A percentile compares a stretch with the other conserved stretches of the same genome.
These are phyloP conservation scores for Clusia tigrina DNA, from an alignment of 2,888 invertebrate species.

Conservation along the genomic window DNA sequence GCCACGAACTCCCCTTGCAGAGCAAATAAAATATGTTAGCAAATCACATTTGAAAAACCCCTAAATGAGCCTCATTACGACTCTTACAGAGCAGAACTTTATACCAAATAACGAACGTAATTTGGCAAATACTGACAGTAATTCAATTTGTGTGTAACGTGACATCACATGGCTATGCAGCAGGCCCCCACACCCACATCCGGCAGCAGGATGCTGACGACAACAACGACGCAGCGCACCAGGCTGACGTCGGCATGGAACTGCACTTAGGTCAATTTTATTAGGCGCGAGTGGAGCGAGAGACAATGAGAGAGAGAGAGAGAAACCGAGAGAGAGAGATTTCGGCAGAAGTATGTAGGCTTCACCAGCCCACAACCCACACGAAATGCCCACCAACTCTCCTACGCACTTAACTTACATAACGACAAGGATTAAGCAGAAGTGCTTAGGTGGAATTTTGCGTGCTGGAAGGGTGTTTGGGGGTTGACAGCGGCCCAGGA, in stretches of 20 bases:
- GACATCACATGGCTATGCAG: conserved; percentile 7
- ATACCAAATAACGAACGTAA: conserved; percentile 40
- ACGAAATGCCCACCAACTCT: not conserved
- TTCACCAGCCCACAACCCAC: too few relatives aligned
- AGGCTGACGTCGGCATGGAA: too few relatives aligned
- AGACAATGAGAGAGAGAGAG: too few relatives aligned
- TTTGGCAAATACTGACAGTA: conserved; percentile 54
- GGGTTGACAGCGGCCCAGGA: too few relatives aligned
- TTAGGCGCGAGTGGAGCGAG: too few relatives aligned
- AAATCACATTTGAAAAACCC: conserved; percentile 31
- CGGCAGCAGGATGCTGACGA: not conserved
- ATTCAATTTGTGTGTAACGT: conserved; percentile 46
- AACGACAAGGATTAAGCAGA: conserved; percentile 8
- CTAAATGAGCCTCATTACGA: conserved; percentile 36
- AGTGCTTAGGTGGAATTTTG: too few relatives aligned
- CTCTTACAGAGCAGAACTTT: conserved; percentile 12
- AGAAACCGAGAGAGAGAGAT: too few relatives aligned
- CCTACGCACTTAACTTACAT: not conserved
- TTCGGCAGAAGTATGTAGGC: too few relatives aligned
- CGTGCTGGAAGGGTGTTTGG: too few relatives aligned
- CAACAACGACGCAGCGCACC: conserved; percentile 11
- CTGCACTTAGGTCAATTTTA: conserved; percentile 31
- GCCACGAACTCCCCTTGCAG: too few relatives aligned
- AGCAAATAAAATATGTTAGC: conserved; percentile 25
- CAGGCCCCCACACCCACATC: not conserved